Base-by-base conservation (phyloP, 1,140 invertebrate genomes). In the Gryon sp. region DNA sequence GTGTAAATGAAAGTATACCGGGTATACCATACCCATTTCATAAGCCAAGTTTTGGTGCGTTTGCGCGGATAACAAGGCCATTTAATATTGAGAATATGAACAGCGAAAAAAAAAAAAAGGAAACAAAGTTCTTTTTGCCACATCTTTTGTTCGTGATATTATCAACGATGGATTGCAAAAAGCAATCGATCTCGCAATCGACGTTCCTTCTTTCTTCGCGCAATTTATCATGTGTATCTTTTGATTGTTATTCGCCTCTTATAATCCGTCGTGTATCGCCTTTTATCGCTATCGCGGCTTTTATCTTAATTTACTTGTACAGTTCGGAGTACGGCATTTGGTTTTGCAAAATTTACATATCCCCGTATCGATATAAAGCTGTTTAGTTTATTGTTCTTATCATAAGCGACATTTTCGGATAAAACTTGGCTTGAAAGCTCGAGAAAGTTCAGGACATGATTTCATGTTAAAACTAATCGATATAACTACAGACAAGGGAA, bases 1-100 rank as follows among this genome's bases (percentile, higher is more conserved):
- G 72, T 66, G 75, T 74, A 76, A 73, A 70, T 76, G 76, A 68
- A 78, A 57, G 16, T n/a, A n/a, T n/a, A n/a, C n/a, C 14, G 9
- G 34, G 43, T n/a, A n/a, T n/a, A n/a, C n/a, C n/a, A n/a, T n/a
- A n/a, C n/a, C n/a, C n/a, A n/a, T 20, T 9, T 4, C 11, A 19
- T 2, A 18, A 19, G 14, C 34, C 4, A 14, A 24, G 8, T 1
- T 24, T 12, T 36, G 11, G 19, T 34, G 11, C 12, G 9, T 38
- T 40, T 46, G 8, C 24, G 3, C 9, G 7, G 34, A 26, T 48
- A 48, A 62, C 19, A 43, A 45, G 41, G 7, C 19, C 12, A 20
- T 32, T 30, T 1, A 24, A 36, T 22, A 36, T n/a, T n/a, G n/a
- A 52, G 32, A 34, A 45, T 3, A 40, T 12, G 26, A n/a, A n/a